A percentile compares a stretch with the other conserved stretches of the same genome.
These are phyloP conservation scores for Galaxias olidus DNA, from an alignment of 2,797 vertebrate species.

Conservation along the genomic window DNA sequence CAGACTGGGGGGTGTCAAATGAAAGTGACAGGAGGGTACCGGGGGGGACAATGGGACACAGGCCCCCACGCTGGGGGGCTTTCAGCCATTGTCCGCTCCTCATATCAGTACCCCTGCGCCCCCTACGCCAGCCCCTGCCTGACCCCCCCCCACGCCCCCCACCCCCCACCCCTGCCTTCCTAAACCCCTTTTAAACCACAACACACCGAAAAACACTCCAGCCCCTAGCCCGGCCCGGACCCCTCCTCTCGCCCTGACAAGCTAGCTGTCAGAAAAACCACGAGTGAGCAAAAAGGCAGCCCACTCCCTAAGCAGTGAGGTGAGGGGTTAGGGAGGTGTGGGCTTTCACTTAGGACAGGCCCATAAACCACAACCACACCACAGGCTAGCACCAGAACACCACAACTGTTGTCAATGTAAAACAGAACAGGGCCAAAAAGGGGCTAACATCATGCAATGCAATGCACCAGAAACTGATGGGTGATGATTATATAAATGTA, in stretches of 20 bases:
- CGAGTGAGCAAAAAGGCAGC: slow-evolving; percentile 50
- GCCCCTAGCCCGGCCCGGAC: slow-evolving; percentile 9
- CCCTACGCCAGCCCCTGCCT: slow-evolving; percentile 49
- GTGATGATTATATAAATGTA: no score
- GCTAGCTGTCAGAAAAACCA: slow-evolving; percentile 56
- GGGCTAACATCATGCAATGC: no score
- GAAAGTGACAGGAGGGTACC: slow-evolving; percentile 83
- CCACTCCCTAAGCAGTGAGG: slow-evolving; percentile 41
- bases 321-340: slow-evolving; percentile 13
- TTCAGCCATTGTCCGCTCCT: slow-evolving; percentile 80
- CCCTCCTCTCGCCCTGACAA: slow-evolving; percentile 29
- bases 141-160: slow-evolving; percentile 48
- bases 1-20: slow-evolving; percentile 77
- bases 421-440: no score
- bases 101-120: slow-evolving; percentile 78
- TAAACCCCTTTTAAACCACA: slow-evolving; percentile 34
- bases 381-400: not conserved
- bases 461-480: no score
- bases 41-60: slow-evolving; percentile 79
- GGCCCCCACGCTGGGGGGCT: slow-evolving; percentile 78
- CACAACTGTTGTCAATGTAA: not conserved
- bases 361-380: slow-evolving; percentile 42
- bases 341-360: slow-evolving; percentile 40
- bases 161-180: slow-evolving; percentile 39
- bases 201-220: slow-evolving; percentile 65